These are phyloP conservation scores for Erpornis zantholeuca DNA, from an alignment of 2,113 vertebrate species.

Conservation along the genomic window DNA sequence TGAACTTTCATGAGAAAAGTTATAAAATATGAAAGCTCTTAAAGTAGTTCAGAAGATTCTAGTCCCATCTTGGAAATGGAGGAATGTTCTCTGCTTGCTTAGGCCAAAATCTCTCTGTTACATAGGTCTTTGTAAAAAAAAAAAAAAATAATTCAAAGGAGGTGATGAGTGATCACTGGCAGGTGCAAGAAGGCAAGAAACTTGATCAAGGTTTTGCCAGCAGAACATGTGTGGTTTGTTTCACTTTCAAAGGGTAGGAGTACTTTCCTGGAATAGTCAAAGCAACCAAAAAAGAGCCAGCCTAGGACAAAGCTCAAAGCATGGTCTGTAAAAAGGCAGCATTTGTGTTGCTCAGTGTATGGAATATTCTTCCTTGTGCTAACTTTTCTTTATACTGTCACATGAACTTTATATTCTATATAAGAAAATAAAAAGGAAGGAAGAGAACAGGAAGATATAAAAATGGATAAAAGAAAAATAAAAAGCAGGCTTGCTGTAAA, in stretches of 20 bases:
- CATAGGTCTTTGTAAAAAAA: background rate
- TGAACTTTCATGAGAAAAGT: background rate
- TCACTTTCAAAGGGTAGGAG: background rate
- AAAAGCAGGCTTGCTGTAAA: slow-evolving; percentile 38
- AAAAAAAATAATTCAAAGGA: background rate
- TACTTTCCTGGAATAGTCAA: background rate
- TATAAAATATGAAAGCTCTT: background rate
- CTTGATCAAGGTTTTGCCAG: background rate
- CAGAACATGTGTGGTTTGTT: background rate
- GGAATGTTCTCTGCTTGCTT: background rate
- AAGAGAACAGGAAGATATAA: background rate
- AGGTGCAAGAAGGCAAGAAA: background rate
- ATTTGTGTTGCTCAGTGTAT: background rate
- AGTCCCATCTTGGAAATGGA: background rate
- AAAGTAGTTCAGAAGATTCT: background rate
- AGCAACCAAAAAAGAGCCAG: background rate
- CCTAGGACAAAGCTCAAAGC: background rate
- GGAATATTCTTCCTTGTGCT: background rate
- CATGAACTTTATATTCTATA: background rate
- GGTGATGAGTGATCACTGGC: background rate
- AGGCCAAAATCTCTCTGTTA: background rate
- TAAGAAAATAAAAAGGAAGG: background rate
- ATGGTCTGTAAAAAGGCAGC: background rate
- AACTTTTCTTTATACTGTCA: background rate
- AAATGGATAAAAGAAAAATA: slow-evolving; percentile 2